These are phyloP conservation scores for Priocnemis perturbator DNA, from an alignment of 2,888 invertebrate species.

Conservation along the genomic window DNA sequence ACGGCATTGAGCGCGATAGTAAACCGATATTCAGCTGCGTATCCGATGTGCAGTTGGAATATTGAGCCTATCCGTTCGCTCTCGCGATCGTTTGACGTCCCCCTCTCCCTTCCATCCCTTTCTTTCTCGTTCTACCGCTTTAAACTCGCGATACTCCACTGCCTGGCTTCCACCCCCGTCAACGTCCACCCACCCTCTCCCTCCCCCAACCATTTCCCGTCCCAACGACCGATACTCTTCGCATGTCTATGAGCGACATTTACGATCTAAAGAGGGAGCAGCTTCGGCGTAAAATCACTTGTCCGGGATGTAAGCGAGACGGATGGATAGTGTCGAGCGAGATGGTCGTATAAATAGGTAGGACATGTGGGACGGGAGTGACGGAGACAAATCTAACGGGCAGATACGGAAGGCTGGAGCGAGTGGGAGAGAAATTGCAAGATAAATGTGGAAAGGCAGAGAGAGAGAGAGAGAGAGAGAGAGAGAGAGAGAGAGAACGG, in stretches of 20 bases:
- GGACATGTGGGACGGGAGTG: conserved; percentile 26
- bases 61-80: too few species aligned
- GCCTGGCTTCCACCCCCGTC: conserved; percentile 4
- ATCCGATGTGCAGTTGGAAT: too few species aligned
- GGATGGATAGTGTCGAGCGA: conserved; percentile 13
- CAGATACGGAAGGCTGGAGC: conserved; percentile 16
- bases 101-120: neutral
- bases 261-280: conserved; percentile 49
- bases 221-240: neutral
- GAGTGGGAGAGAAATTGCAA: too few species aligned
- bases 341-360: conserved; percentile 5
- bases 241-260: conserved; percentile 37
- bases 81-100: neutral
- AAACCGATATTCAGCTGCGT: too few species aligned
- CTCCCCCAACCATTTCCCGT: conserved; percentile 3
- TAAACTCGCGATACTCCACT: conserved; percentile 6
- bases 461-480: too few species aligned
- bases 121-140: neutral
- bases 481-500: conserved; percentile 37
- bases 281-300: conserved; percentile 65
- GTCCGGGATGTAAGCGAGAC: conserved; percentile 50
- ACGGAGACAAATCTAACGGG: conserved; percentile 24
- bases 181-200: neutral
- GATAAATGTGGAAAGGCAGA: too few species aligned
- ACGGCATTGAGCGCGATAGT: too few species aligned